phyloP scores from a whole-genome alignment of 2,797 vertebrate species.

The Lacerta bilineata region DNA sequence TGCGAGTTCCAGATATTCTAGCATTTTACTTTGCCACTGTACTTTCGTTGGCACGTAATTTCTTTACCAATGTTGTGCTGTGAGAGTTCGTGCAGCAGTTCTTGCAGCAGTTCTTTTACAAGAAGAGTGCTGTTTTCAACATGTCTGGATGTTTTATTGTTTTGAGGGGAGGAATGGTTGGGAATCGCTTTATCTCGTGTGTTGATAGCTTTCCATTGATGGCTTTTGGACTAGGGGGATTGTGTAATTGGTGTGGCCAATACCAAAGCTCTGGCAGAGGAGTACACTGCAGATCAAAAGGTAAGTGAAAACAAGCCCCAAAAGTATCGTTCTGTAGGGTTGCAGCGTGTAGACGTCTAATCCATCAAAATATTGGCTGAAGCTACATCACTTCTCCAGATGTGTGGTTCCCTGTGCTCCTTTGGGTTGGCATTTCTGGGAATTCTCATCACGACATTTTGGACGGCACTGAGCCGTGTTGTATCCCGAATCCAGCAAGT shows the following conservation, averaged over 20 bases:
- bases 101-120: too few species aligned
- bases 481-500: not conserved
- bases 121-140: not conserved
- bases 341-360: not conserved
- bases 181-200: accelerated
- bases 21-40: too few species aligned
- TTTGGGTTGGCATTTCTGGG: not conserved
- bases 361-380: not conserved
- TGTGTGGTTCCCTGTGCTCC: too few species aligned
- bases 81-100: too few species aligned
- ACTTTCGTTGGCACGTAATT: too few species aligned
- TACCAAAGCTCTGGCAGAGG: conserved; percentile 43
- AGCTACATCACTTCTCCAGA: too few species aligned
- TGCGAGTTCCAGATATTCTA: too few species aligned
- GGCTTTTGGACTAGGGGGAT: conserved; percentile 61
- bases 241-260: conserved; percentile 49
- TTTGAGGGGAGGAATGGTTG: conserved; percentile 30
- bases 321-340: not conserved
- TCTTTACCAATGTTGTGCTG: too few species aligned
- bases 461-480: too few species aligned
- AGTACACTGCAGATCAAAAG: conserved; percentile 57
- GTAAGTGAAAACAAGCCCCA: conserved; percentile 25
- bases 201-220: not conserved
- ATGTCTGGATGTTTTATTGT: not conserved
- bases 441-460: too few species aligned